Evolutionary conservation across 1,140 invertebrate genomes (phyloP).

Genomic region (Eueides isabella): DNA sequence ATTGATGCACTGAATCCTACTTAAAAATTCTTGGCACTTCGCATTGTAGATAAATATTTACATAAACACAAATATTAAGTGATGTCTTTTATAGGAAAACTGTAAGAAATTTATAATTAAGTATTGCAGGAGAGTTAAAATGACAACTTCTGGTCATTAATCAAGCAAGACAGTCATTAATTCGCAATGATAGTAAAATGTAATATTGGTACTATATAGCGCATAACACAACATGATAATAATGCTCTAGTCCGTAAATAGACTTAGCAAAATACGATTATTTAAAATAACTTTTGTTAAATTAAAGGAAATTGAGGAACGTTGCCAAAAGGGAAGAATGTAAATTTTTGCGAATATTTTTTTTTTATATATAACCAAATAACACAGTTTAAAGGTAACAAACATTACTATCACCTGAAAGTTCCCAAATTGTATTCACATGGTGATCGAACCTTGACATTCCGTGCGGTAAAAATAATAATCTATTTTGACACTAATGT

Average conservation of each 20-base stretch:
- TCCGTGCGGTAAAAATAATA: slow-evolving; percentile 78
- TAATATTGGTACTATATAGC: neutral
- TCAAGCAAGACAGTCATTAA: slow-evolving; percentile 2
- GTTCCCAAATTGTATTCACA: slow-evolving; percentile 69
- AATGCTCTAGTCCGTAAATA: neutral
- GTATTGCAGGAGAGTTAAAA: neutral
- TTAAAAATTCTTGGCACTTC: neutral
- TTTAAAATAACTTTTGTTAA: neutral
- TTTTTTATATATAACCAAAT: neutral
- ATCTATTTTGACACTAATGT: slow-evolving; percentile 61
- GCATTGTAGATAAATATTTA: neutral
- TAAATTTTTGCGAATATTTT: neutral
- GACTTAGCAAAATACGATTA: neutral
- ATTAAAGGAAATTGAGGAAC: neutral
- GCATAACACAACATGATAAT: neutral
- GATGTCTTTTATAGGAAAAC: too few relatives aligned
- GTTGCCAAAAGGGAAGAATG: neutral
- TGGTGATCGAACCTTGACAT: slow-evolving; percentile 76
- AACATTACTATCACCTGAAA: slow-evolving; percentile 55
- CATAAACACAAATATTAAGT: neutral
- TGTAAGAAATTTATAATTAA: neutral
- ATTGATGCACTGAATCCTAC: neutral
- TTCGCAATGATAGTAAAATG: neutral
- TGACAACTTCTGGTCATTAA: neutral
- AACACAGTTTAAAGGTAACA: neutral